Conservation (phyloP, 1,140 invertebrate species). For the Atta texana region DNA sequence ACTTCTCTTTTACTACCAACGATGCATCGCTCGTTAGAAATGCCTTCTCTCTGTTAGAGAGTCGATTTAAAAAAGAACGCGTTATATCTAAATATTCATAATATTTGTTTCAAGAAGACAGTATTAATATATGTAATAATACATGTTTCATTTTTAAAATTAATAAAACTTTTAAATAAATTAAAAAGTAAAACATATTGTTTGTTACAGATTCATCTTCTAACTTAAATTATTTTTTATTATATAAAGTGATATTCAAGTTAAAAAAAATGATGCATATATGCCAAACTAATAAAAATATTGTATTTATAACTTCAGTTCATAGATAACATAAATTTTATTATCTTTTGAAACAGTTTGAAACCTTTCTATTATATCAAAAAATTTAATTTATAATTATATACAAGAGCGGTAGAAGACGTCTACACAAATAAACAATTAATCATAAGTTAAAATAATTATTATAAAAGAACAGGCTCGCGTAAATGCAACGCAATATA, state of each 20-base stretch:
- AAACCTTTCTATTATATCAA: neutral
- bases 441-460: neutral
- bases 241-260: neutral
- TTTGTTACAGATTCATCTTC: neutral
- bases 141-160: neutral
- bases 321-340: neutral
- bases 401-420: neutral
- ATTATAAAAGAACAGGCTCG: too few species aligned
- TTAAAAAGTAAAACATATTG: neutral
- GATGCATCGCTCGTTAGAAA: constrained; percentile 5
- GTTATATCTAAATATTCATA: neutral
- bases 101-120: neutral
- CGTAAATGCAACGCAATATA: too few species aligned
- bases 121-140: neutral
- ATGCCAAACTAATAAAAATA: neutral
- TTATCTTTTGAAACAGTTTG: neutral
- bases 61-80: neutral
- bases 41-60: neutral
- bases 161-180: neutral
- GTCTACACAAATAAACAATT: neutral
- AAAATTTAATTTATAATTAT: neutral
- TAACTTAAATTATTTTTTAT: neutral
- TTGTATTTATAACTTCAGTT: neutral
- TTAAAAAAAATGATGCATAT: neutral
- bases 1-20: constrained; percentile 7